Evolutionary conservation across 2,888 invertebrate species (phyloP).

Genomic region (Leptinotarsa tumamoca): DNA sequence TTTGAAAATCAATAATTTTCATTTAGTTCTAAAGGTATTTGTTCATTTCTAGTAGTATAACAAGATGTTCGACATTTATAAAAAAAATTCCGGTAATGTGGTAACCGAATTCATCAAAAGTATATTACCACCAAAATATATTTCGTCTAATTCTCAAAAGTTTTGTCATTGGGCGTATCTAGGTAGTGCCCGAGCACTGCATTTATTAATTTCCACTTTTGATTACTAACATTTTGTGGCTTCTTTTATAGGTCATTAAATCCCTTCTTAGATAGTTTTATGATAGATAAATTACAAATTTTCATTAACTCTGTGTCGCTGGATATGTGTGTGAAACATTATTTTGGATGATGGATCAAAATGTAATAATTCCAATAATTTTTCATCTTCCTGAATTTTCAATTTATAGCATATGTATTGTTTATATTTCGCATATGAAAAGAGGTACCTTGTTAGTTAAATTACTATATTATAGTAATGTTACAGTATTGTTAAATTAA

Average conservation of each 20-base stretch:
- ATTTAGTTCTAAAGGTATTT: too few species aligned
- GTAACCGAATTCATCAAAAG: too few species aligned
- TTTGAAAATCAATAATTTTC: too few species aligned
- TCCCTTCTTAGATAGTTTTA: not conserved
- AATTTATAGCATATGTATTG: too few species aligned
- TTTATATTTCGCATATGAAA: not conserved
- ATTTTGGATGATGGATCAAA: not conserved
- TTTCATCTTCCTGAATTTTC: too few species aligned
- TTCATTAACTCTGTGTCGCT: not conserved
- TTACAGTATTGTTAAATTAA: slow-evolving; percentile 1
- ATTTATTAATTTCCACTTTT: not conserved
- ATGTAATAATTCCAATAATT: too few species aligned
- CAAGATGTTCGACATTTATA: too few species aligned
- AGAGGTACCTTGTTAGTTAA: not conserved
- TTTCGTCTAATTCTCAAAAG: too few species aligned
- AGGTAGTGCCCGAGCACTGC: not conserved
- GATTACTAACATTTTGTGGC: not conserved
- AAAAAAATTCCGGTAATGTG: too few species aligned
- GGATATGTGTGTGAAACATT: not conserved
- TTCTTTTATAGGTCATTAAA: not conserved
- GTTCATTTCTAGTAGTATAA: too few species aligned
- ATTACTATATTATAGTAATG: not conserved
- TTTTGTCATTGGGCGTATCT: not conserved
- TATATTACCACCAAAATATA: too few species aligned
- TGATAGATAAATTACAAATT: not conserved